A percentile compares a stretch with the other conserved stretches of the same genome.
Evolutionary conservation across 2,888 invertebrate species (phyloP).

Genomic region (Blastobasis lacticolella): DNA sequence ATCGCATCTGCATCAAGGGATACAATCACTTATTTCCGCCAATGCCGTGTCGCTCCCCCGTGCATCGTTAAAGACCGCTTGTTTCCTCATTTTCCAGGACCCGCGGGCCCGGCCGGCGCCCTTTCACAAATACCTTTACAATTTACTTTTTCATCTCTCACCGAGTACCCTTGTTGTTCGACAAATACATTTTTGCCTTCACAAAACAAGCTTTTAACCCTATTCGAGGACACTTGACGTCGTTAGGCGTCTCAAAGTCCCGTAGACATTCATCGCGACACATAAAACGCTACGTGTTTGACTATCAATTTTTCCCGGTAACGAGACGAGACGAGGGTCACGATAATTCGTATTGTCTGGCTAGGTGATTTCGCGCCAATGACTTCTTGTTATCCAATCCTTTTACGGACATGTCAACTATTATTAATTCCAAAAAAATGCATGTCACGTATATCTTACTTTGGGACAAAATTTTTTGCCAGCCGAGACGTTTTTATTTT

Average conservation of each 20-base stretch:
- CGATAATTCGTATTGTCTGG: no score
- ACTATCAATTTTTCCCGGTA: not conserved
- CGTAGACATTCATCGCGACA: slow-evolving; percentile 26
- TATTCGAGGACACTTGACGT: slow-evolving; percentile 26
- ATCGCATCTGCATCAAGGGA: no score
- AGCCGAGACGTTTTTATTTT: no score
- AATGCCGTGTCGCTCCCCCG: slow-evolving; percentile 5
- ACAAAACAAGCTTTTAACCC: slow-evolving; percentile 27
- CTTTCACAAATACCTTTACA: slow-evolving; percentile 20
- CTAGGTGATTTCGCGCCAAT: no score
- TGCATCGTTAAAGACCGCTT: slow-evolving; percentile 26
- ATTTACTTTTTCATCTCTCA: slow-evolving; percentile 34
- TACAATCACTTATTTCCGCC: slow-evolving; percentile 3
- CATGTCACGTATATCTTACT: no score
- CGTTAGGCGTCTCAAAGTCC: slow-evolving; percentile 27
- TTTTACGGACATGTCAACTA: no score
- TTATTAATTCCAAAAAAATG: no score
- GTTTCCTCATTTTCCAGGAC: slow-evolving; percentile 21
- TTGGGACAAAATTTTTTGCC: no score
- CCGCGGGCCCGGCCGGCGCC: slow-evolving; percentile 10
- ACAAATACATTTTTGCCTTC: slow-evolving; percentile 27
- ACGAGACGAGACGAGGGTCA: no score
- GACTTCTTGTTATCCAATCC: no score
- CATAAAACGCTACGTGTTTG: slow-evolving; percentile 18
- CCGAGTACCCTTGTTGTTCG: slow-evolving; percentile 26